These are phyloP conservation scores for Luffia ferchaultella DNA, from an alignment of 2,888 invertebrate species.

Conservation along the genomic window DNA sequence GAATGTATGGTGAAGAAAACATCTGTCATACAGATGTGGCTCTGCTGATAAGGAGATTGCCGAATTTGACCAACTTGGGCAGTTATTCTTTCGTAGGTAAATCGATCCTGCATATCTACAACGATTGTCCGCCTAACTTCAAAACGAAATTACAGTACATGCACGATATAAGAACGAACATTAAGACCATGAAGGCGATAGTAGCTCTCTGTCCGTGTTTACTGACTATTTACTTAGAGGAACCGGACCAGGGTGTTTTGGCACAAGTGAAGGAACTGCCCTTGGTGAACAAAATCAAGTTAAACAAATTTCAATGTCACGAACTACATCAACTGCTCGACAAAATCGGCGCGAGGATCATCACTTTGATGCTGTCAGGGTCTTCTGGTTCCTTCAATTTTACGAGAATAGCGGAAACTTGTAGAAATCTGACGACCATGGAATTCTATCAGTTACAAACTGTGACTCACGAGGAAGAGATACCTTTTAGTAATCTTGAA, in stretches of 20 bases:
- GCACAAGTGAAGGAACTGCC: constrained; percentile 52
- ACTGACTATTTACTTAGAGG: constrained; percentile 72
- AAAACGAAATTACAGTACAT: constrained; percentile 72
- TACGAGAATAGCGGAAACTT: constrained; percentile 64
- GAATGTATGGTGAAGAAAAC: constrained; percentile 74
- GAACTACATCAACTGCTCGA: constrained; percentile 68
- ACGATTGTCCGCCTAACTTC: constrained; percentile 60
- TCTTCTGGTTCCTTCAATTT: constrained; percentile 66
- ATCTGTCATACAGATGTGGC: constrained; percentile 73
- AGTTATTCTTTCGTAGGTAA: constrained; percentile 75
- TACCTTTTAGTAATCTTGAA: constrained; percentile 68
- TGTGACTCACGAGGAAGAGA: constrained; percentile 61
- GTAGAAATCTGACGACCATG: constrained; percentile 67
- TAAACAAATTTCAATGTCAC: constrained; percentile 68
- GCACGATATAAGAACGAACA: constrained; percentile 71
- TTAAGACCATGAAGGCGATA: constrained; percentile 67
- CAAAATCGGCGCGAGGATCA: constrained; percentile 59
- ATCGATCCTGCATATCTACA: constrained; percentile 63
- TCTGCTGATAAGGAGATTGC: constrained; percentile 67
- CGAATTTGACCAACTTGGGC: constrained; percentile 70
- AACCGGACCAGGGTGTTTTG: constrained; percentile 65
- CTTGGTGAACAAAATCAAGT: constrained; percentile 64
- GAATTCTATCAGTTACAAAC: constrained; percentile 74
- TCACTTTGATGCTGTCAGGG: constrained; percentile 66
- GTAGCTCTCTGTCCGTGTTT: constrained; percentile 67